Evolutionary conservation across 2,888 invertebrate genomes (phyloP).

Genomic region (Tricholauxania praeusta): DNA sequence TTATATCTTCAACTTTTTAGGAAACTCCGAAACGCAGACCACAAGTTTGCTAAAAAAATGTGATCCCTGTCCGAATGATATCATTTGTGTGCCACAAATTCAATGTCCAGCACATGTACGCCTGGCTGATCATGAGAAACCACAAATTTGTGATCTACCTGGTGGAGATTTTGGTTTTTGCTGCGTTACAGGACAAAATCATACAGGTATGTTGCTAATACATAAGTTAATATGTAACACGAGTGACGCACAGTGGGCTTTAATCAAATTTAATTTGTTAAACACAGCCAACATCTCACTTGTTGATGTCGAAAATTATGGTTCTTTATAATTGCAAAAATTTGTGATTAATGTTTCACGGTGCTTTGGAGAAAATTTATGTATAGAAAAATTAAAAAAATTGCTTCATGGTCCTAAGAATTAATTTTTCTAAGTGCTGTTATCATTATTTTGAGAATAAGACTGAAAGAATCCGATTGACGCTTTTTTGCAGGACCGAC

Average conservation of each 20-base stretch:
- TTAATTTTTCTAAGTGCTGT: too few species aligned
- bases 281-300: background rate
- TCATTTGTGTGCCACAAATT: slow-evolving; percentile 73
- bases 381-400: too few species aligned
- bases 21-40: background rate
- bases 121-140: slow-evolving; percentile 58
- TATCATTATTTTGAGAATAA: too few species aligned
- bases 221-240: background rate
- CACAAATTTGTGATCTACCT: slow-evolving; percentile 71
- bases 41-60: slow-evolving; percentile 55
- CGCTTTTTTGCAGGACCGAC: too few species aligned
- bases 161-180: slow-evolving; percentile 72
- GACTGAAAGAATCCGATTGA: too few species aligned
- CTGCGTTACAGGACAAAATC: slow-evolving; percentile 74
- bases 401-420: too few species aligned
- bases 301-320: too few species aligned
- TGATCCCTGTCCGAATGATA: slow-evolving; percentile 68
- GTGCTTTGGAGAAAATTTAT: too few species aligned
- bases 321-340: too few species aligned
- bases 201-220: slow-evolving; percentile 65
- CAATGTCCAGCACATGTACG: slow-evolving; percentile 77
- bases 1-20: background rate
- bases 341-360: too few species aligned
- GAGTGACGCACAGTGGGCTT: background rate
- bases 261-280: background rate